Evolutionary conservation across 2,888 invertebrate genomes (phyloP), one percentile per base, ranked within the genome.

Genomic region (Hyles lineata): DNA sequence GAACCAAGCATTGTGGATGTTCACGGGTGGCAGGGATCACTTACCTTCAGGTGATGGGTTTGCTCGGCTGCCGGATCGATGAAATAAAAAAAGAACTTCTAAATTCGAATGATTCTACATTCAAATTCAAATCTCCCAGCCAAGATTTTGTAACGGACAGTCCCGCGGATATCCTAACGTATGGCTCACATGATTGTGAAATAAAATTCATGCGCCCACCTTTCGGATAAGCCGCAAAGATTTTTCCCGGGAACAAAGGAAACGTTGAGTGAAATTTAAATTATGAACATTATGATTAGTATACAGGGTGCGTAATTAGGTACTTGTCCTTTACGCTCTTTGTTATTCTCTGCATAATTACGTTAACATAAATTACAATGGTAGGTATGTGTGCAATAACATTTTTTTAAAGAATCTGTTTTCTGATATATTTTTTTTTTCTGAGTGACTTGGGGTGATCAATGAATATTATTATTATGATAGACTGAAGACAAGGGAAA

Each of bases 141-240:
- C 29, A 11, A 7, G 29, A 3, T 19, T 61, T n/a, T 32, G 8
- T 35, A 0, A 15, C 7, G 67, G 50, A 67, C 43, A 23, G 50
- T 67, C 67, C 67, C 23, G 21, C 50, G 2, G 21, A 17, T 43
- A 50, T 50, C 67, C 50, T 15, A 67, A 67, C 67, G 67, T 67
- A 50, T 67, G 43, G 67, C 23, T 23, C 21, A 43, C 67, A 67
- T 76, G 78, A 80, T 80, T 73, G 78, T 29, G 76, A 78, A 82
- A 82, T 81, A 83, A 82, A 83, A 84, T 82, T 85, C 82, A 79
- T 78, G 80, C 80, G 71, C 77, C 74, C 74, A 79, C 77, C 77
- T 76, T 75, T 75, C 63, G 72, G 72, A 61, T 67, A 72, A 70
- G 71, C 74, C 73, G 75, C 74, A 74, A 77, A 76, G 76, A 77